Conservation (phyloP, 2,888 invertebrate genomes). For the Opisthograptis luteolata region DNA sequence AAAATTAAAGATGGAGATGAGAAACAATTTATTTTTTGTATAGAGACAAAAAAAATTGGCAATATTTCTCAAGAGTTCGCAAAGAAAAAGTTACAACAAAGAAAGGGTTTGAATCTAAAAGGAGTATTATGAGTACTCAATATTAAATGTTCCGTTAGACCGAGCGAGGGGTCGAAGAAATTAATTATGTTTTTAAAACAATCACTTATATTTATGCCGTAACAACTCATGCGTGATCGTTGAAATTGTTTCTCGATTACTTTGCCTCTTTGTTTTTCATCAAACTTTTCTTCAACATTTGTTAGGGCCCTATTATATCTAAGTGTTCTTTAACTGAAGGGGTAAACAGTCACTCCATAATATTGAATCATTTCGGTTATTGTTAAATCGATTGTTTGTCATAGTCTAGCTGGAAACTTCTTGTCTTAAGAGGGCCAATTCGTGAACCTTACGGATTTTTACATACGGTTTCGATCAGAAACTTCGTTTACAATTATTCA, state of each 20-base stretch:
- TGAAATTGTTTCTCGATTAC: conserved; percentile 82
- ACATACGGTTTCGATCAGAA: not conserved
- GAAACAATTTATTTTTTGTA: not conserved
- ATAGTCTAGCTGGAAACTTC: too few species aligned
- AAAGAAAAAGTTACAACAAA: conserved; percentile 69
- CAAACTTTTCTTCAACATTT: conserved; percentile 68
- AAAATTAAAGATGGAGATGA: conserved; percentile 46
- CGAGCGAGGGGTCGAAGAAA: conserved; percentile 77
- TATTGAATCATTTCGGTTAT: conserved; percentile 18
- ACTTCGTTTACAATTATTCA: not conserved
- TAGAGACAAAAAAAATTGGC: conserved; percentile 52
- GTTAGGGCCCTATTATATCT: conserved; percentile 29
- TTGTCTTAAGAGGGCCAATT: too few species aligned
- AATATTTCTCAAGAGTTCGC: conserved; percentile 60
- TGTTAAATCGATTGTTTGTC: not conserved
- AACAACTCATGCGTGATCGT: conserved; percentile 80
- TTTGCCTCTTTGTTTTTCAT: conserved; percentile 79
- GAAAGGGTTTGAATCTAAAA: conserved; percentile 77
- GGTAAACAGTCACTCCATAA: conserved; percentile 35
- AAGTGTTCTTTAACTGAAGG: conserved; percentile 37
- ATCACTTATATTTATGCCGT: conserved; percentile 78
- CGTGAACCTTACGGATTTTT: too few species aligned
- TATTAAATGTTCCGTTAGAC: conserved; percentile 82
- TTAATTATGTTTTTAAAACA: conserved; percentile 84
- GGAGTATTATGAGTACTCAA: conserved; percentile 83